Base-by-base conservation (phyloP, 2,888 invertebrate species). In the Ormia ochracea region DNA sequence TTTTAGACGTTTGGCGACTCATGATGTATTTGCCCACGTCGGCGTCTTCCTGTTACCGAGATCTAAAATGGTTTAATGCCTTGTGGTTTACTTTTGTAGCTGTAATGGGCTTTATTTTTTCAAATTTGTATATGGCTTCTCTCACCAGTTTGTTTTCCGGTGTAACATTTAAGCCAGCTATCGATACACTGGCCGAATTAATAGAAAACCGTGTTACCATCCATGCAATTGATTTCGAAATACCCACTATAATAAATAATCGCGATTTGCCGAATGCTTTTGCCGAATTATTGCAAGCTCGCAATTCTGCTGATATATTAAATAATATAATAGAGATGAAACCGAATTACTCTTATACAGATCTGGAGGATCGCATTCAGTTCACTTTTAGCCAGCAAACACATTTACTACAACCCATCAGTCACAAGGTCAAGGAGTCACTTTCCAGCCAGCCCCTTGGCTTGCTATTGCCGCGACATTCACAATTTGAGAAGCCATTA, bases 101-200 rank as follows among this genome's bases (percentile, higher is more conserved):
- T 1, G 31, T 73, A 7, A 61, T 85, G 9, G 84, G 85, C 4
- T 86, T 86, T 56, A 84, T 86, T 63, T 65, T 86, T 10, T 82
- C 84, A 2, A 86, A 85, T 72, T 56, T 85, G 17, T 86, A 85
- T 72, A 69, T 85, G 38, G 84, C 86, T 10, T 82, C 78, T 4
- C 65, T 85, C 45, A 85, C 85, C n/a, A 85, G 85, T 45, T 86
- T 84, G 61, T 59, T 85, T n/a, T 81, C 84, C 5, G 83, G 83
- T n/a, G 72, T 83, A 0, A 82, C 84, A 3, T 84, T 84, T 28
- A 69, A 81, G 4, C 76, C 76, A 0, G 84, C 82, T 21, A 69
- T 85, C 3, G 50, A 82, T 4, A 83, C 83, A 0, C 73, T 85
- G 6, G 56, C 69, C 0, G 83, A 83, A 19, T 38, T 86, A 28